phyloP scores from a whole-genome alignment of 2,797 vertebrate species.

The Holocentrus rufus region DNA sequence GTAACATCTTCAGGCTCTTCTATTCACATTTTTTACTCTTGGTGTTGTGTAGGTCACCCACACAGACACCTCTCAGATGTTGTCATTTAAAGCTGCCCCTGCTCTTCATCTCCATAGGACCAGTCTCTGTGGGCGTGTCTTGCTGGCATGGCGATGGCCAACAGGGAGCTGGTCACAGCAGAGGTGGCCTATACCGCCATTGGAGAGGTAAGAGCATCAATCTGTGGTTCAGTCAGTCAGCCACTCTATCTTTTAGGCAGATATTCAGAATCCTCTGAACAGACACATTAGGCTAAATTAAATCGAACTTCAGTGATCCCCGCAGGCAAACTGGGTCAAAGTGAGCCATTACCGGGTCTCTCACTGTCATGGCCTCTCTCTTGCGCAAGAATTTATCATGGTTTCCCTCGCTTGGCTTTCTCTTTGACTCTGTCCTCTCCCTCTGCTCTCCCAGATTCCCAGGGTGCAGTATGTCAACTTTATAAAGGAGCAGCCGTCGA shows the following conservation, averaged over 20 bases:
- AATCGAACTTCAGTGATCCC: slow-evolving; percentile 1
- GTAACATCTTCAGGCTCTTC: too few species aligned
- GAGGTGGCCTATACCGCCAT: slow-evolving; percentile 94
- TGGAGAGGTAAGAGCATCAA: slow-evolving; percentile 85
- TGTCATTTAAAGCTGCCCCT: slow-evolving; percentile 12
- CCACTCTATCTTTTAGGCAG: not conserved
- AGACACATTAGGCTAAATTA: not conserved
- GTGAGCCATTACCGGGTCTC: not conserved
- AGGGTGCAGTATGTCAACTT: slow-evolving; percentile 94
- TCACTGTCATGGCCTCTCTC: not conserved
- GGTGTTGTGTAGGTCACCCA: too few species aligned
- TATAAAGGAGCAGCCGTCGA: slow-evolving; percentile 93
- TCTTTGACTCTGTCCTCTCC: not conserved
- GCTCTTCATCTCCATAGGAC: slow-evolving; percentile 81
- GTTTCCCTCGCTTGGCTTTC: not conserved
- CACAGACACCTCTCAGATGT: not conserved
- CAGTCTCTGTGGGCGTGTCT: slow-evolving; percentile 94
- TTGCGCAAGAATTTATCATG: not conserved
- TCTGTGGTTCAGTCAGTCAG: not conserved
- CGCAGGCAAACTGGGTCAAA: not conserved
- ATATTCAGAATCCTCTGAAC: not conserved
- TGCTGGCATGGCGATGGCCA: slow-evolving; percentile 94
- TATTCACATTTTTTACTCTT: too few species aligned
- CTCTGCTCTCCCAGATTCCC: slow-evolving; percentile 82
- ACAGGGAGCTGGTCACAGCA: slow-evolving; percentile 89